phyloP scores from a whole-genome alignment of 2,113 vertebrate species.

The Otis tarda region DNA sequence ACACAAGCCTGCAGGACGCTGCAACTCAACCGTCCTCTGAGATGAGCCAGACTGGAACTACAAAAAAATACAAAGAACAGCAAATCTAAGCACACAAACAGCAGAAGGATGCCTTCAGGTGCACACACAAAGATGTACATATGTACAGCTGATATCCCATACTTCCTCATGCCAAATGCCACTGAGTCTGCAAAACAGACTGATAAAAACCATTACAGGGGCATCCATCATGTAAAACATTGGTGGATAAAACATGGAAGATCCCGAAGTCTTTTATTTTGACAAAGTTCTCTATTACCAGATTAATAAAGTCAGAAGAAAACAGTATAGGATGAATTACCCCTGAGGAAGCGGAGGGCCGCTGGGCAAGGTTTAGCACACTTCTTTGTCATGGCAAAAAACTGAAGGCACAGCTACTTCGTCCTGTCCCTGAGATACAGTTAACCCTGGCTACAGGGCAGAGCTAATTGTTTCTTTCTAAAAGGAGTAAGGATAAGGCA shows the following conservation, averaged over 20 bases:
- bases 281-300: background rate
- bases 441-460: background rate
- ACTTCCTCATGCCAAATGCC: background rate
- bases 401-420: background rate
- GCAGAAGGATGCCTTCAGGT: background rate
- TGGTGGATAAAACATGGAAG: background rate
- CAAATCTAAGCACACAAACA: background rate
- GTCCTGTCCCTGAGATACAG: background rate
- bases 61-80: background rate
- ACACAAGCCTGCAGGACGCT: background rate
- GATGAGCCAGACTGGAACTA: background rate
- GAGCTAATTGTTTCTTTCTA: background rate
- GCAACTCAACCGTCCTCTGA: fast-evolving
- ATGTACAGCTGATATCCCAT: background rate
- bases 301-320: background rate
- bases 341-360: background rate
- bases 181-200: background rate
- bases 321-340: background rate
- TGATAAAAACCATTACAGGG: background rate
- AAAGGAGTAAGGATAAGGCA: background rate
- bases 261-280: background rate
- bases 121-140: background rate
- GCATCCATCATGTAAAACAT: background rate
- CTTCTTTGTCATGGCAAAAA: background rate
- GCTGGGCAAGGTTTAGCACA: background rate